These are phyloP conservation scores for Sarcoramphus papa DNA, from an alignment of 2,797 vertebrate genomes.

Conservation along the genomic window DNA sequence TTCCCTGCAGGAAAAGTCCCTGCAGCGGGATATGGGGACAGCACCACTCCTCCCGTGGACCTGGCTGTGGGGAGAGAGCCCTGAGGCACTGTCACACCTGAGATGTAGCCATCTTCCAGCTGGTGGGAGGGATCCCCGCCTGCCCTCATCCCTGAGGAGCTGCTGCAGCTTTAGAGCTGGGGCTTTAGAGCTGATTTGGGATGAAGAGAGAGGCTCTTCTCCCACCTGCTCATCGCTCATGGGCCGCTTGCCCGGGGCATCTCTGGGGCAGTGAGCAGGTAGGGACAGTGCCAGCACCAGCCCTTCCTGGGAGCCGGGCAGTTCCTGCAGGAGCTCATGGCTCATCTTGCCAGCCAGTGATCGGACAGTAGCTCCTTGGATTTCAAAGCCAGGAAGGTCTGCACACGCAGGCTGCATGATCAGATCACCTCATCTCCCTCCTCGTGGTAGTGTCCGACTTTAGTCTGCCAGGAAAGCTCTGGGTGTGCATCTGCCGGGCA, in stretches of 20 bases:
- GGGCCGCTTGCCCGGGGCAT: accelerated
- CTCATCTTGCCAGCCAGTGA: neutral
- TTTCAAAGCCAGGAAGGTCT: neutral
- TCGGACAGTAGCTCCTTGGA: neutral
- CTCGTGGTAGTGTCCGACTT: neutral
- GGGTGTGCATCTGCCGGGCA: accelerated
- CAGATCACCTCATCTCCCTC: neutral
- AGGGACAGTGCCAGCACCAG: neutral
- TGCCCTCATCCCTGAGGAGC: neutral
- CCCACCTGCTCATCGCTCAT: accelerated
- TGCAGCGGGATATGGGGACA: neutral
- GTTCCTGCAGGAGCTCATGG: neutral
- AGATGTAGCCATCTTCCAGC: neutral
- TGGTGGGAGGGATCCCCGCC: neutral
- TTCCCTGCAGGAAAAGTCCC: neutral
- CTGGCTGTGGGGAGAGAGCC: neutral
- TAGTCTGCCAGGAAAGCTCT: neutral
- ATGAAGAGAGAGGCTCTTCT: neutral
- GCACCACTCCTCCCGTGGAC: neutral
- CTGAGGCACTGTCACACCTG: accelerated
- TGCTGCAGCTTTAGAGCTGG: neutral
- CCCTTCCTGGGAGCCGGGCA: neutral
- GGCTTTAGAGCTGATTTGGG: neutral
- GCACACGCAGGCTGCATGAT: neutral
- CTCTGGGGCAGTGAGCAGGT: neutral